phyloP scores from a whole-genome alignment of 2,888 invertebrate species.

The Actias luna region DNA sequence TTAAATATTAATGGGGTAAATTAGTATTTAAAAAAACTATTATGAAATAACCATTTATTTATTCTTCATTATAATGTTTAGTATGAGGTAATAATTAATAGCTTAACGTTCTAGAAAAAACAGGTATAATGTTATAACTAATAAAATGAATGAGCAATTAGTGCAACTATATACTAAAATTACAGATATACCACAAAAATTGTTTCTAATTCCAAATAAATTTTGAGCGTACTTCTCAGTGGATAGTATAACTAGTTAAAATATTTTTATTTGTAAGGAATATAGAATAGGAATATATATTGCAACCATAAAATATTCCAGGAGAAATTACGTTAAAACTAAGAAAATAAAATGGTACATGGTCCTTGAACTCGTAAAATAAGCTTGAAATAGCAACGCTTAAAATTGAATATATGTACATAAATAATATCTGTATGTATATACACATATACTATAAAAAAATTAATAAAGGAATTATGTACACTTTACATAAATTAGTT shows the following conservation, averaged over 20 bases:
- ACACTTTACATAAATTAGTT: no score
- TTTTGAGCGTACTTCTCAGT: not conserved
- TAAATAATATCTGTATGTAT: no score
- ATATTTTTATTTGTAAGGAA: not conserved
- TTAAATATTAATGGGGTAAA: not conserved
- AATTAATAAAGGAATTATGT: no score
- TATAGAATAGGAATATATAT: not conserved
- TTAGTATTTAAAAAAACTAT: not conserved
- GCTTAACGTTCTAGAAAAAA: no score
- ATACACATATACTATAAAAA: no score
- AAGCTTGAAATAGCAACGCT: not conserved
- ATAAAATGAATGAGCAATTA: not conserved
- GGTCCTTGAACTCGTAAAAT: not conserved
- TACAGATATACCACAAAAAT: not conserved
- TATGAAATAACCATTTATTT: not conserved
- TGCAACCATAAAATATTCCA: not conserved
- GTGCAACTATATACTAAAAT: not conserved
- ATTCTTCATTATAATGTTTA: not conserved
- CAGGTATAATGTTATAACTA: no score
- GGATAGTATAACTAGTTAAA: not conserved
- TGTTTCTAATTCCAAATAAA: not conserved
- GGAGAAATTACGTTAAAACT: not conserved
- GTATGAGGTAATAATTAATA: no score
- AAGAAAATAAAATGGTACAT: not conserved
- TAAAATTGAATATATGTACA: not conserved